Conservation (phyloP, 2,888 invertebrate species). For the Lysandra bellargus region DNA sequence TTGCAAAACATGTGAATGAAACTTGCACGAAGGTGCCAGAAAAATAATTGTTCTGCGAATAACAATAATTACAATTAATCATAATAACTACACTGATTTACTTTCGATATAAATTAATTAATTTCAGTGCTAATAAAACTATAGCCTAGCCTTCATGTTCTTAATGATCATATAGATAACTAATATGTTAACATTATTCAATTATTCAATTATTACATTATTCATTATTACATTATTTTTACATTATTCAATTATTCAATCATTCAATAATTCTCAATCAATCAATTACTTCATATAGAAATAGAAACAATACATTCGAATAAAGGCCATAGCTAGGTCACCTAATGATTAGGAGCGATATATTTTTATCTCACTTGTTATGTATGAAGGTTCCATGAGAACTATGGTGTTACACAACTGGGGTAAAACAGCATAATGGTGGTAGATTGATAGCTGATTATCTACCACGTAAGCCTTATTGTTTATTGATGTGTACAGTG, state of each 20-base stretch:
- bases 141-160: too few relatives aligned
- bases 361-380: conserved; percentile 66
- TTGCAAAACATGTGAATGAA: conserved; percentile 21
- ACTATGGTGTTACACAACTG: conserved; percentile 66
- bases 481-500: conserved; percentile 20
- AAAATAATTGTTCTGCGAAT: conserved; percentile 16
- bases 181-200: neutral
- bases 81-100: too few relatives aligned
- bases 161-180: too few relatives aligned
- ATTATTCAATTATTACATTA: neutral
- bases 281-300: neutral
- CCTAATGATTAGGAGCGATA: neutral
- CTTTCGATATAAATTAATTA: too few relatives aligned
- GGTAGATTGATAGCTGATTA: conserved; percentile 28
- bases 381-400: conserved; percentile 70
- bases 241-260: neutral
- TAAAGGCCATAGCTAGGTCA: neutral
- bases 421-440: conserved; percentile 37
- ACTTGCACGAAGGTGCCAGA: conserved; percentile 8
- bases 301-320: neutral
- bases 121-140: too few relatives aligned
- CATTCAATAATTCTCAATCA: neutral
- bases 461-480: conserved; percentile 18
- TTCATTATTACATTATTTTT: too few relatives aligned
- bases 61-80: neutral